Evolutionary conservation across 2,113 vertebrate species (phyloP), one percentile per base, ranked within the genome.

Genomic region (Heterocephalus glaber): DNA sequence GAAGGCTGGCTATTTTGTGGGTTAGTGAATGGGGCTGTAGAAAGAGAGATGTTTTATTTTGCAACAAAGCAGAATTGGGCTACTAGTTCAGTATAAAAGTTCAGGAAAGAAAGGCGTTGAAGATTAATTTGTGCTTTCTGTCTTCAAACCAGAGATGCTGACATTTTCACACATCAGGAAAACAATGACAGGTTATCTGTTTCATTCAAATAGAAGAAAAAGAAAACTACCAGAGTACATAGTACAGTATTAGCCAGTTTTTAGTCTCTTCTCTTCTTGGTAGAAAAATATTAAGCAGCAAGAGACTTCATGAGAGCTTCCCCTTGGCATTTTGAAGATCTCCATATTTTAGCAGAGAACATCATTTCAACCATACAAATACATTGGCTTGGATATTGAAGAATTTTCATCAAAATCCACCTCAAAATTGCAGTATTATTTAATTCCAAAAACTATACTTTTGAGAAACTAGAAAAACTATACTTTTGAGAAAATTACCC

Each of bases 81-180:
- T 88, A 38, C 10, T 65, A 11, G 77, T 79, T 93, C 52, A 52
- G 30, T 44, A 35, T 5, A 44, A 87, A 92, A 88, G n/a, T 49
- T 68, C 58, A 89, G 47, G 38, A 47, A 33, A 49, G 52, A 89
- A 33, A 81, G n/a, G 22, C 85, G 24, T n/a, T 86, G 33, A 86
- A 92, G 58, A 83, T 90, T 6, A 77, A 83, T 79, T 52, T 96
- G 56, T 91, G 61, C 28, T 94, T 92, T 95, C 22, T 72, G 14
- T 86, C 83, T 96, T 95, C 10, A 84, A 49, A 86, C 70, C 72
- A 89, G 49, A 83, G 52, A 54, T 94, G 79, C 83, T 91, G 77
- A 89, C 56, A 88, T 41, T 72, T 85, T 38, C 58, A 47, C 7
- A 47, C 3, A 63, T n/a, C 7, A 47, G 56, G 26, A 63, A 54